phyloP scores from a whole-genome alignment of 2,888 invertebrate genomes.

The Troides aeacus region DNA sequence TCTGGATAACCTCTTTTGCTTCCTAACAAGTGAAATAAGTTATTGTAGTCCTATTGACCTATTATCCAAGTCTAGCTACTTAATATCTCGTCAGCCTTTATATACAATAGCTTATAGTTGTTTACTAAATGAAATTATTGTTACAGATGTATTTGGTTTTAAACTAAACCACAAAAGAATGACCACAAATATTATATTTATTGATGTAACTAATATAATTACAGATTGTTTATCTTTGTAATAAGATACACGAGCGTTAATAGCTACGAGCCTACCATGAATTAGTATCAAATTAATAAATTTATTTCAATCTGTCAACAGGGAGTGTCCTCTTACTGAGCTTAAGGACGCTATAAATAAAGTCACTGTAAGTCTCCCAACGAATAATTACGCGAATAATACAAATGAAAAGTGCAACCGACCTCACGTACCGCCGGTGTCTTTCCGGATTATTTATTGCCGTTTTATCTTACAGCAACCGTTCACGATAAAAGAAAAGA shows the following conservation, averaged over 20 bases:
- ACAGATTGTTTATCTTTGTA: neutral
- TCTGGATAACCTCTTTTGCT: no score
- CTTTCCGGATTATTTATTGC: conserved; percentile 73
- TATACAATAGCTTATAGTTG: neutral
- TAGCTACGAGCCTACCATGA: no score
- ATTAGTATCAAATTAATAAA: conserved; percentile 45
- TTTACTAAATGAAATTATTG: neutral
- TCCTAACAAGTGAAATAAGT: no score
- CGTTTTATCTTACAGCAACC: conserved; percentile 70
- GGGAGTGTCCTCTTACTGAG: conserved; percentile 56
- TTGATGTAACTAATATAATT: neutral
- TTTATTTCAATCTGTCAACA: conserved; percentile 57
- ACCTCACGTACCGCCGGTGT: conserved; percentile 63
- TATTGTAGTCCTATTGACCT: neutral
- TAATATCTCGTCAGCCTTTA: neutral
- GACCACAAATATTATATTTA: neutral
- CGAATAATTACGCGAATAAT: conserved; percentile 72
- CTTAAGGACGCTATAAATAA: conserved; percentile 54
- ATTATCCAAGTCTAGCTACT: neutral
- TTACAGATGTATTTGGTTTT: neutral
- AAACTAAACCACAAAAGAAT: conserved; percentile 1
- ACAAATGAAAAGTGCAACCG: conserved; percentile 71
- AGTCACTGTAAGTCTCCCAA: conserved; percentile 48
- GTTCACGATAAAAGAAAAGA: conserved; percentile 76
- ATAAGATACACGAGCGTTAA: neutral